Evolutionary conservation across 2,888 invertebrate genomes (phyloP).

Genomic region (Nomada ruficornis): DNA sequence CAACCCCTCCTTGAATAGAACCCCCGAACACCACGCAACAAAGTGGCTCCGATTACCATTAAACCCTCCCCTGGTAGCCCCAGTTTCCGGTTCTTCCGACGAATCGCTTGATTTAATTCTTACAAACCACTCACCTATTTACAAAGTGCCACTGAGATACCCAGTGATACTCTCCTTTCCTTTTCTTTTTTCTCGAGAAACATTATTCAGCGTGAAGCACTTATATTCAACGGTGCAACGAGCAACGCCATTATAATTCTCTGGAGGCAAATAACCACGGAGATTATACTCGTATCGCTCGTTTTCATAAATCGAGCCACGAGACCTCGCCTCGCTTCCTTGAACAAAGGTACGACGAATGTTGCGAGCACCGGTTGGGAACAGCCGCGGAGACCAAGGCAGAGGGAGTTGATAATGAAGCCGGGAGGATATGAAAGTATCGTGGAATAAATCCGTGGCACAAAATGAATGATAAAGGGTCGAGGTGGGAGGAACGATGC

Average conservation of each 20-base stretch:
- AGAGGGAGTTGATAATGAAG: constrained; percentile 61
- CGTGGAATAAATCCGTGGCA: constrained; percentile 56
- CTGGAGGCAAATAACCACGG: constrained; percentile 65
- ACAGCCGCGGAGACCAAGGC: not conserved
- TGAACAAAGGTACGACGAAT: constrained; percentile 56
- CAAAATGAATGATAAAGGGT: constrained; percentile 39
- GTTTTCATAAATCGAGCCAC: constrained; percentile 66
- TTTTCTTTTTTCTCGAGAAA: not conserved
- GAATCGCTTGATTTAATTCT: constrained; percentile 16
- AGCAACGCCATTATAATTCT: constrained; percentile 67
- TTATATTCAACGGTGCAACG: constrained; percentile 62
- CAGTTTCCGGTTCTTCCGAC: not conserved
- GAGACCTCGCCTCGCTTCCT: constrained; percentile 29
- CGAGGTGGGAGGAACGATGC: constrained; percentile 5
- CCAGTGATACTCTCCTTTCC: constrained; percentile 39
- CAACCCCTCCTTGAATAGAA: too few species aligned
- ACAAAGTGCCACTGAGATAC: not conserved
- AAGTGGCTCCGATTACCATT: not conserved
- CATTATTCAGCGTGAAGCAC: constrained; percentile 65
- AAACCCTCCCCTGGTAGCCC: not conserved
- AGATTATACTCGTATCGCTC: constrained; percentile 56
- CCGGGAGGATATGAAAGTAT: constrained; percentile 55
- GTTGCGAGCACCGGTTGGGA: constrained; percentile 11
- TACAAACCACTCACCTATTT: not conserved
- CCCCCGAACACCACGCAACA: not conserved